These are phyloP conservation scores for Lasioglossum malachurum DNA, from an alignment of 2,888 invertebrate genomes.

Conservation along the genomic window DNA sequence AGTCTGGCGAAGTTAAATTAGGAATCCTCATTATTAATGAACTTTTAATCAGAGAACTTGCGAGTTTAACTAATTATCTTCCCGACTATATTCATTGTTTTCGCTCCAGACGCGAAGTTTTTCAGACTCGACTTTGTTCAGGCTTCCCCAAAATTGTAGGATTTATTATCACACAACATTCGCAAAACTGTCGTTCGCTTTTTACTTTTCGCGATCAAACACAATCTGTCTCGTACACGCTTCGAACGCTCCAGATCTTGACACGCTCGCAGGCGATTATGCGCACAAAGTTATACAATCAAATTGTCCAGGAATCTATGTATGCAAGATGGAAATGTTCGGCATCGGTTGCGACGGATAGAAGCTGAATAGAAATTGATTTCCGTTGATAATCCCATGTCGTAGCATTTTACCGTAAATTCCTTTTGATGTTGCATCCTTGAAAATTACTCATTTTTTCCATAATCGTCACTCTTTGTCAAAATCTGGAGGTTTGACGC, in stretches of 20 bases:
- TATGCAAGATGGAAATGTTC: too few relatives aligned
- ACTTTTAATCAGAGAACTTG: neutral
- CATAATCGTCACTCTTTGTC: neutral
- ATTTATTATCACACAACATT: neutral
- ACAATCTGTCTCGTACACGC: neutral
- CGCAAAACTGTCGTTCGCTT: constrained; percentile 9
- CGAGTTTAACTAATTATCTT: neutral
- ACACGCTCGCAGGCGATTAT: neutral
- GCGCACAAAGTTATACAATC: neutral
- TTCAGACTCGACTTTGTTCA: neutral
- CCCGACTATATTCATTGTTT: neutral
- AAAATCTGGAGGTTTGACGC: neutral
- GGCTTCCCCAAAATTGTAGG: neutral
- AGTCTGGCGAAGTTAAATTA: neutral
- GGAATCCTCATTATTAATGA: neutral
- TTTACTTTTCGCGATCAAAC: neutral
- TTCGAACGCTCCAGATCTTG: constrained; percentile 3
- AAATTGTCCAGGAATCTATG: neutral
- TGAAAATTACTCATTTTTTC: neutral
- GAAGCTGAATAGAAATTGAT: neutral
- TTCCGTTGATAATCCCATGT: neutral
- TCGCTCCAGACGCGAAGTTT: too few relatives aligned
- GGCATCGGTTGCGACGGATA: too few relatives aligned
- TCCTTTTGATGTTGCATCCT: neutral
- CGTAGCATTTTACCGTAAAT: neutral